Evolutionary conservation across 2,888 invertebrate genomes (phyloP), one percentile per base, ranked within the genome.

Genomic region (Drosophila longiperda): DNA sequence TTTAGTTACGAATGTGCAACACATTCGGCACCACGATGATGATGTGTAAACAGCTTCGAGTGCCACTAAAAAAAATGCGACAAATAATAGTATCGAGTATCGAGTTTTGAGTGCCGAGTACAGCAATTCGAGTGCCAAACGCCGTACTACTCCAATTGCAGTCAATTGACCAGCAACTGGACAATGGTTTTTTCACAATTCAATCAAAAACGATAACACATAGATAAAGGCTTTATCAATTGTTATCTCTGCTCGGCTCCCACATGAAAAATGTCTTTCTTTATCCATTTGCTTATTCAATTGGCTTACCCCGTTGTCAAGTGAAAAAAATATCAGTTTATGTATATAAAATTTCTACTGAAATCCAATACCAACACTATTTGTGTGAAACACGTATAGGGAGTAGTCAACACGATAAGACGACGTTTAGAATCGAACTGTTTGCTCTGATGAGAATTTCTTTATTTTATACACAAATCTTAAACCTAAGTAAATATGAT

Each of bases 71-170:
- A 55, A 62, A 55, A 66, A 66, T 42, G 66, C 32, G 49, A 12
- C 54, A 38, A 38, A 40, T 15, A 8, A 29, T 17, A 54, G n/a
- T 34, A 52, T 40, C 68, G 26, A 20, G 38, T 20, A 33, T n/a
- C 34, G 15, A 60, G 48, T 33, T 34, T 26, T 36, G 29, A 40
- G 70, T 34, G 53, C 45, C 45, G 52, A 26, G 23, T 17, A 38
- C 29, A 23, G 20, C 49, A 15, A 36, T 26, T 63, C 42, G 23
- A 77, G 54, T 63, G 62, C 20, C 38, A n/a, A 26, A 38, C 36
- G 62, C 40, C 40, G 54, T 62, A 66, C 9, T 70, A 62, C 73
- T 52, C 52, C 72, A 59, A 65, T 50, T 70, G 58, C 66, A 62
- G 54, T 54, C 62, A 72, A 12, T 23, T 45, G 45, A 52, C 3